Conservation (phyloP, 2,113 vertebrate species). For the Ovis canadensis region DNA sequence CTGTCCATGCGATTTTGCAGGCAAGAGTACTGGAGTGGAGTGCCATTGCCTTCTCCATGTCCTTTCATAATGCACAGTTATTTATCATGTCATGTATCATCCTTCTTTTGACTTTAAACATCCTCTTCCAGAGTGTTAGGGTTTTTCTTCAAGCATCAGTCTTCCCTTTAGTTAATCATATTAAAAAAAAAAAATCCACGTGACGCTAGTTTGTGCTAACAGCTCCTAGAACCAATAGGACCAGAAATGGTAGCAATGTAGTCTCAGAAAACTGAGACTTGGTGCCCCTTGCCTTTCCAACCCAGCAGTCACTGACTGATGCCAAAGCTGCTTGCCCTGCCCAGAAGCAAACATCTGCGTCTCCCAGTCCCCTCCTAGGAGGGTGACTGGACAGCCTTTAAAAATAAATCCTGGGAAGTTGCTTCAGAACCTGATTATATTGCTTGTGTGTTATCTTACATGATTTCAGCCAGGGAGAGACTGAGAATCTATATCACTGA, state of each 20-base stretch:
- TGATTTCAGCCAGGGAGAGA: background rate
- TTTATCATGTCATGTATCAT: background rate
- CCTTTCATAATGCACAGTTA: background rate
- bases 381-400: background rate
- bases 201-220: background rate
- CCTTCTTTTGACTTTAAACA: background rate
- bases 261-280: background rate
- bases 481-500: background rate
- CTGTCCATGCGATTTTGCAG: no score
- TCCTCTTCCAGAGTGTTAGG: background rate
- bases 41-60: no score
- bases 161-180: background rate
- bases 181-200: background rate
- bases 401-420: background rate
- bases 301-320: background rate
- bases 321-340: background rate
- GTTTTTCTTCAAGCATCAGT: background rate
- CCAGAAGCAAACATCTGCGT: background rate
- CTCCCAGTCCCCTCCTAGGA: background rate
- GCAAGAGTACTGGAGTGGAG: no score
- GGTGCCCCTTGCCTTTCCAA: background rate
- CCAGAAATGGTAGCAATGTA: background rate
- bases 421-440: background rate
- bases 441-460: background rate
- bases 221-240: background rate